Base-by-base conservation (phyloP, 2,113 vertebrate species). In the Silurus glanis region DNA sequence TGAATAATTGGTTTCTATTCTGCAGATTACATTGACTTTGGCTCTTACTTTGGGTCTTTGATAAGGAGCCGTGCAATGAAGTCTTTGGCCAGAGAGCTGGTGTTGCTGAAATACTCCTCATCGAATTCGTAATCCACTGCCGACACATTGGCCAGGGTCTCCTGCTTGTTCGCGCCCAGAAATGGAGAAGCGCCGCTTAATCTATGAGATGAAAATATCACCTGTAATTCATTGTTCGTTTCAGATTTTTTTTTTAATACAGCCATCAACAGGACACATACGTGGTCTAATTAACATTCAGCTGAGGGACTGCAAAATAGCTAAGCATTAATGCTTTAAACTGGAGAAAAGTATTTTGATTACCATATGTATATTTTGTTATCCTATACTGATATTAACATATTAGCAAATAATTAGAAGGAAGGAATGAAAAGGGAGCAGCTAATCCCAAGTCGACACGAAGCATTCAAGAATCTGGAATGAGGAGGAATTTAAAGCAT, bases 121-220 rank as follows among this genome's bases (percentile, higher is more conserved):
- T 99, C 98, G 84, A 99, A 99, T 17, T 97, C 95, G 0, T 99
- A 99, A 93, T 97, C 98, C 88, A 99, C 98, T 9, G 98, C 98
- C n/a, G 98, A 99, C 80, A 99, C 97, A 72, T 98, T 99, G 82
- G 97, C 97, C 92, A 99, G 91, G 0, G 98, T 99, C 95, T 99
- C 97, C 93, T 99, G 98, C 89, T 99, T 99, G 90, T 96, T 97
- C 91, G 99, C 98, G 62, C 98, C 98, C 89, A 99, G 96, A 94
- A 99, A 99, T 0, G 98, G 98, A 64, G 98, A 99, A 0, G 97
- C 97, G 69, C 98, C 98, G 81, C 98, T 99, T 47, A 99, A 92
- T 25, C 98, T 99, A 91, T 59, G 82, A 83, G 91, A 79, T 64
- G 51, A 91, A 85, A 86, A 37, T 12, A 87, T 45, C 74, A 9